phyloP scores from a whole-genome alignment of 2,113 vertebrate genomes.

The Noctilio leporinus region DNA sequence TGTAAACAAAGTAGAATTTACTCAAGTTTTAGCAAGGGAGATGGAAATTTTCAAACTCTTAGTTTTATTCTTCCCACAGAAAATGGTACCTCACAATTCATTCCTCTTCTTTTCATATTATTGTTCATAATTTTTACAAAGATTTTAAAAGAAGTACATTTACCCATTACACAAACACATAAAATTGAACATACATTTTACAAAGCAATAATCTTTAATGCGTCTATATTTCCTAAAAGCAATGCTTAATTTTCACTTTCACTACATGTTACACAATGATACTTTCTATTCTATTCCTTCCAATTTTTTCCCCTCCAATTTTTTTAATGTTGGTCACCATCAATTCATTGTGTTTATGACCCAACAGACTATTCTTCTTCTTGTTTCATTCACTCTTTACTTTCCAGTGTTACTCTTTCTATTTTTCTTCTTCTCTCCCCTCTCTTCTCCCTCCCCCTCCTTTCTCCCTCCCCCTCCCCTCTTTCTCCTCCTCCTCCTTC shows the following conservation, averaged over 20 bases:
- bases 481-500: neutral
- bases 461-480: neutral
- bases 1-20: neutral
- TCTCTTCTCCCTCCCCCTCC: no score
- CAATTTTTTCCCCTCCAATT: neutral
- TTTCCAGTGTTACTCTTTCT: neutral
- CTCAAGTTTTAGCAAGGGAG: neutral
- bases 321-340: neutral
- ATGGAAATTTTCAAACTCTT: neutral
- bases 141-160: neutral
- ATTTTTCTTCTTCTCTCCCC: neutral
- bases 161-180: neutral
- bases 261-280: neutral
- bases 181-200: neutral
- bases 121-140: neutral
- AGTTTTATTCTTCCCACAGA: neutral
- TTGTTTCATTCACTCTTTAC: neutral
- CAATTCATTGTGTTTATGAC: neutral
- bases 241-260: neutral
- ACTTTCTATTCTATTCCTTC: neutral
- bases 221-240: neutral
- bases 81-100: neutral
- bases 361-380: neutral
- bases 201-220: neutral
- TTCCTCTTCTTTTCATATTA: neutral